These are phyloP conservation scores for Torymus auratus DNA, from an alignment of 2,888 invertebrate genomes.

Conservation along the genomic window DNA sequence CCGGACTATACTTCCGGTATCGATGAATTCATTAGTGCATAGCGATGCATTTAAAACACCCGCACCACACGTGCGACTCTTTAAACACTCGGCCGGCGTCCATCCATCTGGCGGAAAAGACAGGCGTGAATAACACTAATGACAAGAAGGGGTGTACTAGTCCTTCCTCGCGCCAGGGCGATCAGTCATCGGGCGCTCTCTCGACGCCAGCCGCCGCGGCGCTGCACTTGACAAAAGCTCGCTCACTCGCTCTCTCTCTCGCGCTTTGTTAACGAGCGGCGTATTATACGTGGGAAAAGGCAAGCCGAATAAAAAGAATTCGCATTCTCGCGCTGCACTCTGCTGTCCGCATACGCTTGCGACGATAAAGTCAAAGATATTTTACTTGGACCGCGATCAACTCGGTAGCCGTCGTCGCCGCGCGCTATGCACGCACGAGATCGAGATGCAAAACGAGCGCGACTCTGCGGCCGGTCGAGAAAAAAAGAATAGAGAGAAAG, in stretches of 20 bases:
- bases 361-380: conserved; percentile 42
- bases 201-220: not conserved
- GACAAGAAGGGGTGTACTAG: conserved; percentile 55
- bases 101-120: conserved; percentile 6
- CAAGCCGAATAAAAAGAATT: not conserved
- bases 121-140: conserved; percentile 61
- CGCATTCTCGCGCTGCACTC: too few species aligned
- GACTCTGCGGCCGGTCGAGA: not conserved
- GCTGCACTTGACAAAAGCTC: not conserved
- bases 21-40: too few species aligned
- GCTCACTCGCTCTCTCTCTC: not conserved
- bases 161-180: conserved; percentile 47
- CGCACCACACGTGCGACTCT: not conserved
- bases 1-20: too few species aligned
- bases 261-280: conserved; percentile 31
- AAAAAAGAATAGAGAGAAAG: not conserved
- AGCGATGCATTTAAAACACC: too few species aligned
- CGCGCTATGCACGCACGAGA: not conserved
- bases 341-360: not conserved
- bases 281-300: conserved; percentile 28
- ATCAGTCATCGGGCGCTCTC: conserved; percentile 15
- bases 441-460: conserved; percentile 27
- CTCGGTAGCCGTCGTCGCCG: conserved; percentile 41
- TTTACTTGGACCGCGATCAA: conserved; percentile 56
- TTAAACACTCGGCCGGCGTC: not conserved